Conservation (phyloP, 2,888 invertebrate genomes). For the Chrysomela aeneicollis region DNA sequence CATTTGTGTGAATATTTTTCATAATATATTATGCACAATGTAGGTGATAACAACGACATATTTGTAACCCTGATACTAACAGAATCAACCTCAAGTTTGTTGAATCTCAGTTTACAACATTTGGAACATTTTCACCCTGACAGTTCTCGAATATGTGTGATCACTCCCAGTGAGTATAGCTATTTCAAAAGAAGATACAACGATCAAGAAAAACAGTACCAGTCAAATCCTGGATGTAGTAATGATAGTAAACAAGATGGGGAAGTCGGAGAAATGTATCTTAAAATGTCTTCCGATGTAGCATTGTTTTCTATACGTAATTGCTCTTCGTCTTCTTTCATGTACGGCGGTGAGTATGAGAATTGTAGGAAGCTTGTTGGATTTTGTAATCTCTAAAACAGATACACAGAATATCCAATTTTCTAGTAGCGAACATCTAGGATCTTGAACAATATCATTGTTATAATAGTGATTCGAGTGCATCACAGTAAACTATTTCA, state of each 20-base stretch:
- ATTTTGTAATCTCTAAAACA: too few relatives aligned
- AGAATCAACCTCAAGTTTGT: slow-evolving; percentile 55
- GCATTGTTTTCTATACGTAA: slow-evolving; percentile 50
- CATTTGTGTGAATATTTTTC: not conserved
- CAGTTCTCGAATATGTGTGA: slow-evolving; percentile 47
- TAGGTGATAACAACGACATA: slow-evolving; percentile 43
- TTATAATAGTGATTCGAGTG: too few relatives aligned
- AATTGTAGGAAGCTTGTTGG: too few relatives aligned
- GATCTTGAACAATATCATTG: too few relatives aligned
- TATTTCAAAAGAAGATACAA: slow-evolving; percentile 25
- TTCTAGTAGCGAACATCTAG: too few relatives aligned
- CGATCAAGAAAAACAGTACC: not conserved
- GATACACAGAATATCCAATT: too few relatives aligned
- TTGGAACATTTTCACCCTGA: slow-evolving; percentile 50
- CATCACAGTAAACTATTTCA: too few relatives aligned
- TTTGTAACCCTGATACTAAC: slow-evolving; percentile 55
- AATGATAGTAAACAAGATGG: not conserved
- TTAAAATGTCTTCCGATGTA: slow-evolving; percentile 47
- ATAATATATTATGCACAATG: slow-evolving; percentile 32
- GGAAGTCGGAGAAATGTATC: slow-evolving; percentile 33
- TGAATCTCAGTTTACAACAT: slow-evolving; percentile 53
- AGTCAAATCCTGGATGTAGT: slow-evolving; percentile 14
- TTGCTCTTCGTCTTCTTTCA: slow-evolving; percentile 46
- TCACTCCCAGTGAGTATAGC: slow-evolving; percentile 43
- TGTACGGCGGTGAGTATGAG: too few relatives aligned